These are phyloP conservation scores for Agrochola macilenta DNA, from an alignment of 2,888 invertebrate genomes.

Conservation along the genomic window DNA sequence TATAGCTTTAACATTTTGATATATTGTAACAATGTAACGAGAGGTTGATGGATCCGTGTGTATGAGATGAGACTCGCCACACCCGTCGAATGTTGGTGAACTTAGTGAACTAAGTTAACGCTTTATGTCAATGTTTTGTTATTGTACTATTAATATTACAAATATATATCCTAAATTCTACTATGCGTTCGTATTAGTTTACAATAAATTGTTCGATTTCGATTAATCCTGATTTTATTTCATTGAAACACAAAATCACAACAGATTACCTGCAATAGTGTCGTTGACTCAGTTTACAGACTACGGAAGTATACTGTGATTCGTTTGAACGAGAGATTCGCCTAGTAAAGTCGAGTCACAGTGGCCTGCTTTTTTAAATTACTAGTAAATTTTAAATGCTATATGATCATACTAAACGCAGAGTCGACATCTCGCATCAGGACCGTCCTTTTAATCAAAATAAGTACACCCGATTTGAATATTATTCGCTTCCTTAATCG, in stretches of 20 bases:
- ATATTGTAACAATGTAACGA: conserved; percentile 78
- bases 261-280: background rate
- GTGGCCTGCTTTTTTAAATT: background rate
- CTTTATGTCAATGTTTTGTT: conserved; percentile 89
- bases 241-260: background rate
- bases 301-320: background rate
- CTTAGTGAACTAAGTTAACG: conserved; percentile 86
- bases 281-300: background rate
- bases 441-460: conserved; percentile 32
- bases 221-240: conserved; percentile 61
- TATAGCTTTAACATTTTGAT: conserved; percentile 88
- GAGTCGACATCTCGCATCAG: background rate
- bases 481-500: conserved; percentile 66
- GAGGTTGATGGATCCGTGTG: conserved; percentile 64
- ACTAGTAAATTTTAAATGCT: conserved; percentile 6
- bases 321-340: background rate
- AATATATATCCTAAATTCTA: conserved; percentile 90
- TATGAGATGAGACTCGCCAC: conserved; percentile 73
- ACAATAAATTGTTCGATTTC: conserved; percentile 89
- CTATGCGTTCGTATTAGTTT: conserved; percentile 90
- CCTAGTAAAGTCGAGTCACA: background rate
- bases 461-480: conserved; percentile 21
- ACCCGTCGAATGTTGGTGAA: conserved; percentile 87
- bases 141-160: conserved; percentile 87
- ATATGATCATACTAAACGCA: background rate